Evolutionary conservation across 1,140 invertebrate genomes (phyloP), one percentile per base, ranked within the genome.

Genomic region (Acromyrmex charruanus): DNA sequence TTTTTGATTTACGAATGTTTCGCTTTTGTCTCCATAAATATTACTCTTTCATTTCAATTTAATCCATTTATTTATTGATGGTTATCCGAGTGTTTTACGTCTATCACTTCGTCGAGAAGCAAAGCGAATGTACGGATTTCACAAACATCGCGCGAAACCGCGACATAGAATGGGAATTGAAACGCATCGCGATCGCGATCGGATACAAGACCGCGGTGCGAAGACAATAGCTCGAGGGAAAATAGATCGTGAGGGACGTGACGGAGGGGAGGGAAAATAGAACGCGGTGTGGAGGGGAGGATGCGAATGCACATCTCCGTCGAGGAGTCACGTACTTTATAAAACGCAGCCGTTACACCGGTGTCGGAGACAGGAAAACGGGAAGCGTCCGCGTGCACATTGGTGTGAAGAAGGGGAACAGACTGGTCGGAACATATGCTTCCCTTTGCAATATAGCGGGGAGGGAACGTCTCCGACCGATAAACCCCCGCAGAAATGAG

Each of bases 401-500:
- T 44, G 71, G 44, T 55, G 85, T 59, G 69, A 84, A 87, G 77
- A 87, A 77, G 39, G 85, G 63, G 63, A 51, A 74, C 77, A 53
- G 44, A 86, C 79, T 65, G 25, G 66, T 59, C 88, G 77, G 88
- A 88, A 87, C 90, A 81, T 91, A 92, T 91, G 88, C 87, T 90
- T 87, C 86, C 71, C 65, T 77, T 65, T 55, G 87, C 88, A 89
- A 90, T 91, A 90, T 87, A 88, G 82, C 53, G 72, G 61, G 21
- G 85, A 81, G 61, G 79, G 74, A 65, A 80, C 77, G 80, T 87
- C 88, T 75, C 87, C 89, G 89, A 77, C 85, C 91, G 92, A 92
- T 92, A 92, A 92, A 92, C 89, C 87, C 49, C 86, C 91, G 66
- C 80, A 89, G 92, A 92, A 92, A 90, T 92, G 92, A 90, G 87